Percentiles rank a stretch among this genome's conserved stretches.
These are phyloP conservation scores for Drosophila yooni DNA, from an alignment of 2,888 invertebrate genomes.

Conservation along the genomic window DNA sequence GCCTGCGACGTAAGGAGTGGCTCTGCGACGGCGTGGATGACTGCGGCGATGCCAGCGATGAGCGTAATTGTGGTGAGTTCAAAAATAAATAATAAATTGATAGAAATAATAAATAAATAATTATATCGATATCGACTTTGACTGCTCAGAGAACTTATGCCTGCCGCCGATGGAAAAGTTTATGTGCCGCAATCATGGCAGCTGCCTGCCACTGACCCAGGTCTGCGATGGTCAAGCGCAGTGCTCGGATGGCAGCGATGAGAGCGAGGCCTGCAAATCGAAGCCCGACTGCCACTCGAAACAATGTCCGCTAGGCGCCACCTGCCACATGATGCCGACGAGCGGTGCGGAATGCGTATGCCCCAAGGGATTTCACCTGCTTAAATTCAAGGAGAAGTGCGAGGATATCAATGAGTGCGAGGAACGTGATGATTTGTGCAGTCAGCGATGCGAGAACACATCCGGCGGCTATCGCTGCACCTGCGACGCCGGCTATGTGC, in stretches of 20 bases:
- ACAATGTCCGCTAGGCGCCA: slow-evolving; percentile 83
- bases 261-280: slow-evolving; percentile 85
- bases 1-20: slow-evolving; percentile 86
- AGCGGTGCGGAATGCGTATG: slow-evolving; percentile 88
- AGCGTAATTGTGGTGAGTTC: slow-evolving; percentile 86
- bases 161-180: slow-evolving; percentile 85
- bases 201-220: slow-evolving; percentile 86
- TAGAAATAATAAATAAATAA: not conserved
- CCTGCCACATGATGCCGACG: slow-evolving; percentile 85
- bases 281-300: slow-evolving; percentile 70
- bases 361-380: slow-evolving; percentile 82
- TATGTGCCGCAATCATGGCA: slow-evolving; percentile 86
- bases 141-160: slow-evolving; percentile 83
- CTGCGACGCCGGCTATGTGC: slow-evolving; percentile 88
- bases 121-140: not conserved
- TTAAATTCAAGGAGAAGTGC: slow-evolving; percentile 70
- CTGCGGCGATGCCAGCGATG: slow-evolving; percentile 87
- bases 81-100: not conserved
- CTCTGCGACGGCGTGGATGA: slow-evolving; percentile 87
- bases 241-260: slow-evolving; percentile 88
- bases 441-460: slow-evolving; percentile 88
- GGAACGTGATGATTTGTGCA: slow-evolving; percentile 87
- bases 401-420: slow-evolving; percentile 88
- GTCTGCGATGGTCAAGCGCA: slow-evolving; percentile 87
- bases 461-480: slow-evolving; percentile 87